Conservation (phyloP, 2,113 vertebrate species). For the Labeo rohita region DNA sequence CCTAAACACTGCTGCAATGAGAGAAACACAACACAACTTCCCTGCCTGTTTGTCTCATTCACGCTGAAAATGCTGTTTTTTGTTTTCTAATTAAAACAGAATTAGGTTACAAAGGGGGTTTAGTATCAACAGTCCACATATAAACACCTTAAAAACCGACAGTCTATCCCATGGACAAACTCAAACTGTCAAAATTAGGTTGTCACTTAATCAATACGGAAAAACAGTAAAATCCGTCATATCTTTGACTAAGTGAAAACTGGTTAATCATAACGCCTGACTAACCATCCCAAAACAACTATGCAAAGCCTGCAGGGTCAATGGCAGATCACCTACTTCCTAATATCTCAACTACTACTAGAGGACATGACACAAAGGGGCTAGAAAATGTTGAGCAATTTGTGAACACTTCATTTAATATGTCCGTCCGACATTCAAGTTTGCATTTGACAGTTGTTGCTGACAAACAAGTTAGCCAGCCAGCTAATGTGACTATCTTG, state of each 20-base stretch:
- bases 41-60: background rate
- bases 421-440: background rate
- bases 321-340: background rate
- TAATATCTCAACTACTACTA: background rate
- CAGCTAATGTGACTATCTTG: constrained; percentile 25
- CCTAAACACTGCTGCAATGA: background rate
- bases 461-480: constrained; percentile 27
- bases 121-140: background rate
- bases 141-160: background rate
- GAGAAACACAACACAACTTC: background rate
- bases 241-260: background rate
- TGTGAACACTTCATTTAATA: background rate
- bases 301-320: background rate
- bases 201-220: background rate
- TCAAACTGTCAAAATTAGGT: background rate
- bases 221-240: background rate
- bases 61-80: background rate
- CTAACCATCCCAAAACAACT: constrained; percentile 7
- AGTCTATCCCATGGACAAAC: background rate
- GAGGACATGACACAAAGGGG: background rate
- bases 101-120: background rate
- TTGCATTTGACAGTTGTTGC: constrained; percentile 32
- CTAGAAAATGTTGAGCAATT: background rate
- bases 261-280: background rate
- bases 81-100: background rate